Evolutionary conservation across 2,113 vertebrate species (phyloP).

Genomic region (Macheiramphus alcinus): DNA sequence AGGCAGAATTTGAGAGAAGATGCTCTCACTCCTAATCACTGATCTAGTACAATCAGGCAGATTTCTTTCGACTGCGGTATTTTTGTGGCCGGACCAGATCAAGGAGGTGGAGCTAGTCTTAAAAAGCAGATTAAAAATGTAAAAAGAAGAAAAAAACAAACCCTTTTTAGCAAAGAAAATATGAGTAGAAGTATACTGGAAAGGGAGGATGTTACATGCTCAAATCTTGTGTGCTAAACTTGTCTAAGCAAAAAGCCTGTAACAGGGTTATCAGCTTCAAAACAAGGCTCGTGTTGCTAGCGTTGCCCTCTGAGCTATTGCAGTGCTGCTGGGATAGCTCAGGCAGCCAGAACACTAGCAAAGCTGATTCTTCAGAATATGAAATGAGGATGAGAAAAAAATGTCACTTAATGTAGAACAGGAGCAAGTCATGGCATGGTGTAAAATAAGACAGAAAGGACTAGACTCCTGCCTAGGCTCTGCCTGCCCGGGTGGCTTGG

Average conservation of each 20-base stretch:
- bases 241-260: neutral
- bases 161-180: neutral
- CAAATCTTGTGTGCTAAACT: neutral
- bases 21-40: neutral
- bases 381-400: neutral
- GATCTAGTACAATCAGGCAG: neutral
- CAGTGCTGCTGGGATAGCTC: neutral
- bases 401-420: neutral
- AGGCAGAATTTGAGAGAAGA: neutral
- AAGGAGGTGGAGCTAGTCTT: neutral
- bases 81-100: neutral
- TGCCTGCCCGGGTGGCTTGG: neutral
- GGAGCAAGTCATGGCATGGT: neutral
- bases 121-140: neutral
- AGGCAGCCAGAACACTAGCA: neutral
- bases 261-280: neutral
- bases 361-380: neutral
- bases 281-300: neutral
- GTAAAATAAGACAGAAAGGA: neutral
- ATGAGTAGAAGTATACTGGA: neutral
- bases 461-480: neutral
- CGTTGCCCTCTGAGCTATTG: accelerated
- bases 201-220: neutral
- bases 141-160: neutral
- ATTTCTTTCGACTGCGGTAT: neutral